phyloP scores from a whole-genome alignment of 1,140 invertebrate genomes.

The Drosophila aff. region DNA sequence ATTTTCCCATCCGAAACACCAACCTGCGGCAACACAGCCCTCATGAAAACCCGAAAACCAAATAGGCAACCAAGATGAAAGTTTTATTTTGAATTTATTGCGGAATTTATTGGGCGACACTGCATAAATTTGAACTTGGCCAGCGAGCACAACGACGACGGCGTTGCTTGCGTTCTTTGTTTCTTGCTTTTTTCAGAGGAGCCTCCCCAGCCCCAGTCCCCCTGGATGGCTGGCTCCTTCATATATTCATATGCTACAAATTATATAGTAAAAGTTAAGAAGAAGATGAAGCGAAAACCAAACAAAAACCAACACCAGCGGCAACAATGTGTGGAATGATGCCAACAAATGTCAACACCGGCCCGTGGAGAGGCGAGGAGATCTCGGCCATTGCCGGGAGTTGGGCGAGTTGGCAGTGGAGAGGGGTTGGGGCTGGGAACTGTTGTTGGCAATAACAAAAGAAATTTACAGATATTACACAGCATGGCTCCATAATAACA shows the following conservation, averaged over 20 bases:
- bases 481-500: conserved; percentile 83
- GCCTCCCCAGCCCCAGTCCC: neutral
- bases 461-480: conserved; percentile 84
- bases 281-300: conserved; percentile 74
- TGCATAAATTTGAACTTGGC: conserved; percentile 82
- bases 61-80: conserved; percentile 74
- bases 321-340: conserved; percentile 82
- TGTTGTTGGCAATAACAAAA: conserved; percentile 83
- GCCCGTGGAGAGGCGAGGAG: conserved; percentile 15
- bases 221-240: conserved; percentile 31
- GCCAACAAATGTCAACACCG: conserved; percentile 81
- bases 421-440: conserved; percentile 28
- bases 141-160: conserved; percentile 54
- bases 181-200: conserved; percentile 21
- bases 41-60: conserved; percentile 31
- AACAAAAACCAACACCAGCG: conserved; percentile 79
- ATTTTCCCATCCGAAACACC: conserved; percentile 10
- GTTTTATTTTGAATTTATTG: conserved; percentile 84
- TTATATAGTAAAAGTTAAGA: conserved; percentile 83
- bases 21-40: conserved; percentile 27
- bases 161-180: conserved; percentile 55
- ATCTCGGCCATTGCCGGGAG: conserved; percentile 11
- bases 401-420: neutral
- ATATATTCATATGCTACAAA: conserved; percentile 84
- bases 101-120: conserved; percentile 81